Evolutionary conservation across 2,888 invertebrate species (phyloP).

Genomic region (Nymphalis urticae): DNA sequence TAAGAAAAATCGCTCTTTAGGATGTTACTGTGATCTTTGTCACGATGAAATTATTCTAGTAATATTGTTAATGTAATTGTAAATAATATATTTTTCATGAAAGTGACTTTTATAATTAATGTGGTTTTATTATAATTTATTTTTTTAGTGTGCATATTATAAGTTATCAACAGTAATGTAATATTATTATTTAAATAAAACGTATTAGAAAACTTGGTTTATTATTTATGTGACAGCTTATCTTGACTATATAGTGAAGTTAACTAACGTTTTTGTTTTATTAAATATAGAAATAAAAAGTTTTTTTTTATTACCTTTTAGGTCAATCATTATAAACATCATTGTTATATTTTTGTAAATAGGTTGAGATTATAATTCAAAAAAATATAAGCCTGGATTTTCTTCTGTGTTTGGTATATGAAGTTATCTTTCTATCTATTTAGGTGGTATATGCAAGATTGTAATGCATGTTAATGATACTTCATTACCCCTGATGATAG

Average conservation of each 20-base stretch:
- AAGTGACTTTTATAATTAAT: no score
- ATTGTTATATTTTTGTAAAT: no score
- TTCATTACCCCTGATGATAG: no score
- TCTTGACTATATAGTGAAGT: neutral
- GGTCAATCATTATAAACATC: no score
- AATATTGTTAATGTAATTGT: slow-evolving; percentile 6
- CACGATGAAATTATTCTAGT: slow-evolving; percentile 54
- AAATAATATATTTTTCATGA: neutral
- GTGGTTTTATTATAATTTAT: neutral
- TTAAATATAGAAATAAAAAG: neutral
- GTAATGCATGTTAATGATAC: no score
- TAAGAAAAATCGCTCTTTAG: slow-evolving; percentile 63
- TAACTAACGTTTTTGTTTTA: neutral
- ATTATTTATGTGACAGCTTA: neutral
- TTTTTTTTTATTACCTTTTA: no score
- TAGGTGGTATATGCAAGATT: no score
- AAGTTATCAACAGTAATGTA: neutral
- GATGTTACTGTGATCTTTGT: slow-evolving; percentile 76
- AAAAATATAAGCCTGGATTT: no score
- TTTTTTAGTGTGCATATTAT: neutral
- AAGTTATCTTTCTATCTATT: no score
- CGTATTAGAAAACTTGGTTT: neutral
- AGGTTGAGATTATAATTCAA: no score
- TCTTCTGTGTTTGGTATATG: no score
- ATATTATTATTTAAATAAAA: neutral